These are phyloP conservation scores for Oryzaephilus surinamensis DNA, from an alignment of 1,140 invertebrate species.

Conservation along the genomic window DNA sequence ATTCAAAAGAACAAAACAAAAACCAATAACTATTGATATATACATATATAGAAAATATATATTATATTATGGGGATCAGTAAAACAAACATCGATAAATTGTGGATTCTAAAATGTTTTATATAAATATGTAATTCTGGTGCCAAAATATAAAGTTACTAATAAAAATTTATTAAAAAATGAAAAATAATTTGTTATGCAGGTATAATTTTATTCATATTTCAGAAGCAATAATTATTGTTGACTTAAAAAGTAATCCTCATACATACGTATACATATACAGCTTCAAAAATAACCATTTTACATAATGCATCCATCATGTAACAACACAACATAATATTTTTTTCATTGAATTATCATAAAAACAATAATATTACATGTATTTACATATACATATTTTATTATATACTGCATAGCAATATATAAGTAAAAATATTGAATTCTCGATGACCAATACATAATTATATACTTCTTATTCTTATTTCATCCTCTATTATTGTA, in stretches of 20 bases:
- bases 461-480: conserved; percentile 23
- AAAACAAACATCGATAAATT: conserved; percentile 28
- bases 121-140: conserved; percentile 28
- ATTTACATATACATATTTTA: no score
- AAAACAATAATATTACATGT: not conserved
- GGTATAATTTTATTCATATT: conserved; percentile 6
- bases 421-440: conserved; percentile 5
- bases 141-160: conserved; percentile 34
- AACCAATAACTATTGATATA: conserved; percentile 1
- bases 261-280: no score
- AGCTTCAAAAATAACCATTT: no score
- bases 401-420: conserved; percentile 19
- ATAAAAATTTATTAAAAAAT: no score
- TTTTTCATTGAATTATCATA: not conserved
- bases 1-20: not conserved
- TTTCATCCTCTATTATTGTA: conserved; percentile 30
- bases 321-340: not conserved
- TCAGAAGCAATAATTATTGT: conserved; percentile 3
- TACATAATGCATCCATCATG: not conserved
- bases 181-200: conserved; percentile 5
- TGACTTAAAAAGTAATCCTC: no score
- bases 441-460: conserved; percentile 21
- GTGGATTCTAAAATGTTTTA: conserved; percentile 29
- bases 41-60: conserved; percentile 11
- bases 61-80: conserved; percentile 33